Conservation (phyloP, 2,888 invertebrate species). For the Cheiracanthium punctorium region DNA sequence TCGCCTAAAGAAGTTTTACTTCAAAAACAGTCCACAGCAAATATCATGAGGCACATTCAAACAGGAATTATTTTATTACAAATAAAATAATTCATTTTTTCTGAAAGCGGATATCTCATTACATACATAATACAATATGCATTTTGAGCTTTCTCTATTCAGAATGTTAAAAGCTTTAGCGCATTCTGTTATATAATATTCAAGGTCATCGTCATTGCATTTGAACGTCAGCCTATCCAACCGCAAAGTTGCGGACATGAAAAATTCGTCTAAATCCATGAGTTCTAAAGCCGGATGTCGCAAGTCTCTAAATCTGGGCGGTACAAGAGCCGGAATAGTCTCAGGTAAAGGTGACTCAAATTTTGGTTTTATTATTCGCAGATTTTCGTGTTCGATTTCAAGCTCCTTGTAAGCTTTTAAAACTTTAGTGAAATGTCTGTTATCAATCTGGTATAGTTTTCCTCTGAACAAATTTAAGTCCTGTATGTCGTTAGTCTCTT, state of each 20-base stretch:
- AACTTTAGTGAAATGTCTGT: constrained; percentile 74
- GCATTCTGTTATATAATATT: constrained; percentile 36
- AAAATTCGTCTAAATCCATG: constrained; percentile 98
- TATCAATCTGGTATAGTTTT: constrained; percentile 78
- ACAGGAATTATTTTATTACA: too few relatives aligned
- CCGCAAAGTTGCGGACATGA: constrained; percentile 92
- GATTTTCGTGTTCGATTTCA: constrained; percentile 90
- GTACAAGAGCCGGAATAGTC: constrained; percentile 82
- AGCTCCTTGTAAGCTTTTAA: constrained; percentile 83
- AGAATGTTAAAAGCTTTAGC: neutral
- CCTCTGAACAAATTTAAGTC: constrained; percentile 84
- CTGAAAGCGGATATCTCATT: neutral
- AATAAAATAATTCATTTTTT: too few relatives aligned
- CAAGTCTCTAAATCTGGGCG: constrained; percentile 94
- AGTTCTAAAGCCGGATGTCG: constrained; percentile 93
- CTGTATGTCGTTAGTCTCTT: constrained; percentile 81
- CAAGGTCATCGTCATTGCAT: constrained; percentile 82
- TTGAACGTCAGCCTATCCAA: constrained; percentile 89
- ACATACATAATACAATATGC: neutral
- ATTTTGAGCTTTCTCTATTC: neutral
- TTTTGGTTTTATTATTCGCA: constrained; percentile 95
- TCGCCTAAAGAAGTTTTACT: too few relatives aligned
- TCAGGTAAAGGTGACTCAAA: constrained; percentile 97
- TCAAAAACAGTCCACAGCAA: too few relatives aligned
- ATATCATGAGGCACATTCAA: too few relatives aligned